Conservation (phyloP, 2,797 vertebrate species). For the Coregonus sp. region DNA sequence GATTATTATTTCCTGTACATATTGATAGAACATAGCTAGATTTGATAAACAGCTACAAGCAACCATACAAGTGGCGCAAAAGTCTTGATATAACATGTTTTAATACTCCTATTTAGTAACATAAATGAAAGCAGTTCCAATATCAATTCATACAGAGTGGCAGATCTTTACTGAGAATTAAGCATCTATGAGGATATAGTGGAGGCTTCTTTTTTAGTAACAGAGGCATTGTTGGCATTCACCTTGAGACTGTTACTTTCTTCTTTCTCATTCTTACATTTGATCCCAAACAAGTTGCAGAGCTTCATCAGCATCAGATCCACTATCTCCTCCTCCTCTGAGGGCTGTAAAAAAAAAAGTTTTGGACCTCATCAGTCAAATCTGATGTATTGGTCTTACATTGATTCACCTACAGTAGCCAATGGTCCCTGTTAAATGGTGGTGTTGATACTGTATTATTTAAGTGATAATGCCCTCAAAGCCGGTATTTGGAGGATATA, state of each 20-base stretch:
- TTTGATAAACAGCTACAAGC: background rate
- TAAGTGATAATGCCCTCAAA: too few species aligned
- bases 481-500: too few species aligned
- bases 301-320: slow-evolving; percentile 85
- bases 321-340: slow-evolving; percentile 87
- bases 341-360: slow-evolving; percentile 70
- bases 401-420: too few species aligned
- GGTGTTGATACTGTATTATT: too few species aligned
- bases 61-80: background rate
- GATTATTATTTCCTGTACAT: too few species aligned
- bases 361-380: background rate
- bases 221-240: slow-evolving; percentile 13
- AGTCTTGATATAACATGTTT: background rate
- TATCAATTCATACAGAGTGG: background rate
- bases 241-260: background rate
- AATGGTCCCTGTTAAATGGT: too few species aligned
- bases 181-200: slow-evolving; percentile 37
- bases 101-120: background rate
- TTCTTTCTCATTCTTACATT: slow-evolving; percentile 56
- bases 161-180: background rate
- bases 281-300: slow-evolving; percentile 82
- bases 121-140: slow-evolving; percentile 4
- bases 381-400: background rate
- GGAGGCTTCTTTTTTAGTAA: slow-evolving; percentile 33
- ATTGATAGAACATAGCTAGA: background rate